These are phyloP conservation scores for Arenicola marina DNA, from an alignment of 2,888 invertebrate genomes.

Conservation along the genomic window DNA sequence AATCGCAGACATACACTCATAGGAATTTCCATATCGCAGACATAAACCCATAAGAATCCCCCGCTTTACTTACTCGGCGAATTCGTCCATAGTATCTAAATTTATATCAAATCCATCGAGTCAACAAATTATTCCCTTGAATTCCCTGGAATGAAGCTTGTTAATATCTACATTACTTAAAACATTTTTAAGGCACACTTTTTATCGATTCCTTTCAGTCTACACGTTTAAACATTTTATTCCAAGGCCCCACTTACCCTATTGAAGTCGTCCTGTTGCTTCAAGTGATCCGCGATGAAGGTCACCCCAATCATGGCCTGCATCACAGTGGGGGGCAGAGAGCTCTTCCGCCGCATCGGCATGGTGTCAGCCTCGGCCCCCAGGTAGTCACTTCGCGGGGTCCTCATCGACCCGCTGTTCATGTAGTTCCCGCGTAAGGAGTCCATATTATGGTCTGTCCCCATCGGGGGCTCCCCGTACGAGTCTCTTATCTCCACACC, in stretches of 20 bases:
- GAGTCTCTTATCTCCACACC: slow-evolving; percentile 32
- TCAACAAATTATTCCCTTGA: no score
- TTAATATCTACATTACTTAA: no score
- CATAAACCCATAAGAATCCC: no score
- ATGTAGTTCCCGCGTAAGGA: not conserved
- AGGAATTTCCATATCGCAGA: no score
- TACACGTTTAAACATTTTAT: no score
- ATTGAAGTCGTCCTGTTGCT: slow-evolving; percentile 38
- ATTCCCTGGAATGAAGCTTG: no score
- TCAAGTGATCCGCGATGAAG: slow-evolving; percentile 38
- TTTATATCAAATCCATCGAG: no score
- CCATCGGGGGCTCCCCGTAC: not conserved
- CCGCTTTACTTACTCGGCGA: no score
- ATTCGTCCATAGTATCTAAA: no score
- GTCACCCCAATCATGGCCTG: slow-evolving; percentile 38
- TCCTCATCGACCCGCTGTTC: not conserved
- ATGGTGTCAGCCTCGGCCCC: not conserved
- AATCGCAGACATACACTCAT: no score
- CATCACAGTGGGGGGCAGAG: slow-evolving; percentile 29
- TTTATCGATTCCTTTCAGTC: no score
- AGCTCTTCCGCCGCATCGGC: not conserved
- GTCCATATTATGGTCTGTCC: not conserved
- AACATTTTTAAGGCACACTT: no score
- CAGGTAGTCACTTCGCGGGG: not conserved
- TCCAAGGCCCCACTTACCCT: slow-evolving; percentile 28